Percentiles rank a stretch among this genome's conserved stretches.
Conservation (phyloP, 2,113 vertebrate species). For the Laticauda colubrina region DNA sequence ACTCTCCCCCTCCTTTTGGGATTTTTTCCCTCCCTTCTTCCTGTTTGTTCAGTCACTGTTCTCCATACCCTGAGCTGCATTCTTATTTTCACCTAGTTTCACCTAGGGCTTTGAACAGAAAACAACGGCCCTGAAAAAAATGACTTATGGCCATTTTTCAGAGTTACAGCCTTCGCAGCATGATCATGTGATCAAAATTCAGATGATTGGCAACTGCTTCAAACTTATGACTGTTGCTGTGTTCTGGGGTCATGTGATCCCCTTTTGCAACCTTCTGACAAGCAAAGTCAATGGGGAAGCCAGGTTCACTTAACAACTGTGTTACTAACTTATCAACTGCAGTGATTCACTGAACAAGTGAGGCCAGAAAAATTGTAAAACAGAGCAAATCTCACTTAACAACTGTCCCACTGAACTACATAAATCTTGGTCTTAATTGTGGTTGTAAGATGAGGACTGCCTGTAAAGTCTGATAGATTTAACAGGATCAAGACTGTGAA, state of each 20-base stretch:
- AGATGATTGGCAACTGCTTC: background rate
- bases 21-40: background rate
- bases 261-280: background rate
- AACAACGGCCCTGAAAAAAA: background rate
- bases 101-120: background rate
- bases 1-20: background rate
- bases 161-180: background rate
- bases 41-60: background rate
- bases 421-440: background rate
- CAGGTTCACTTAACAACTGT: background rate
- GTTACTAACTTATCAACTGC: background rate
- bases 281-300: background rate
- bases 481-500: background rate
- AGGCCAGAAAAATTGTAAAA: background rate
- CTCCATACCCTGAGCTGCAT: background rate
- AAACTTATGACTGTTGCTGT: background rate
- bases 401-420: background rate
- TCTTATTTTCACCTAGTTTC: background rate
- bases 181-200: background rate
- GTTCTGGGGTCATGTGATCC: background rate
- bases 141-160: background rate
- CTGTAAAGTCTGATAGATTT: background rate
- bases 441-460: background rate
- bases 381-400: background rate
- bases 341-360: background rate